Evolutionary conservation across 2,888 invertebrate species (phyloP).

Genomic region (Erynnis tages): DNA sequence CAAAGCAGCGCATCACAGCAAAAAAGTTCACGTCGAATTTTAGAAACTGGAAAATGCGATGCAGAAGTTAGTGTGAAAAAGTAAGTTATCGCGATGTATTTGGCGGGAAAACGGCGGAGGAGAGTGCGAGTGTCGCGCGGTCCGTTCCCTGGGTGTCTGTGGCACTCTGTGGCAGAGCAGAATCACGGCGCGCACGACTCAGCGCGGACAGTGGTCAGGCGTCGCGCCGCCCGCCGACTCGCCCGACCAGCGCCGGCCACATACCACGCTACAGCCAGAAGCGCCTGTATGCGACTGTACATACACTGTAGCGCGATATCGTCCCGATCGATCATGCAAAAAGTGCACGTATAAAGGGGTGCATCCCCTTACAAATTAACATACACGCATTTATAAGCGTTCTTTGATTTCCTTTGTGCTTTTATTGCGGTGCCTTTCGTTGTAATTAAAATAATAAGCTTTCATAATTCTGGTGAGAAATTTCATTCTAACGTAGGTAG

Average conservation of each 20-base stretch:
- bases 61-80: constrained; percentile 12
- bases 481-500: background rate
- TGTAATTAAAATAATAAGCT: too few relatives aligned
- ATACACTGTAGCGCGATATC: background rate
- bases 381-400: constrained; percentile 9
- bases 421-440: too few relatives aligned
- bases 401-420: background rate
- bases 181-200: constrained; percentile 33
- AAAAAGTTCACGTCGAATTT: constrained; percentile 24
- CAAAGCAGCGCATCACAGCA: constrained; percentile 70
- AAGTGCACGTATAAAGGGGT: background rate
- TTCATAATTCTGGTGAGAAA: background rate
- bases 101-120: constrained; percentile 60
- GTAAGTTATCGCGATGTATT: constrained; percentile 48
- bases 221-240: constrained; percentile 49
- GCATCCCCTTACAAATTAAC: constrained; percentile 2
- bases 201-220: constrained; percentile 65
- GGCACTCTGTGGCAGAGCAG: constrained; percentile 57
- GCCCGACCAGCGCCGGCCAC: constrained; percentile 32
- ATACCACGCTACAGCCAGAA: constrained; percentile 9
- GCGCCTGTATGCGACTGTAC: constrained; percentile 2
- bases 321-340: constrained; percentile 3
- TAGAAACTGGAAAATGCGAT: constrained; percentile 10
- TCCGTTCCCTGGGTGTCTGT: constrained; percentile 53
- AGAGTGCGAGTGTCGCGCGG: constrained; percentile 40